These are phyloP conservation scores for Rhinella marina DNA, from an alignment of 2,797 vertebrate species.

Conservation along the genomic window DNA sequence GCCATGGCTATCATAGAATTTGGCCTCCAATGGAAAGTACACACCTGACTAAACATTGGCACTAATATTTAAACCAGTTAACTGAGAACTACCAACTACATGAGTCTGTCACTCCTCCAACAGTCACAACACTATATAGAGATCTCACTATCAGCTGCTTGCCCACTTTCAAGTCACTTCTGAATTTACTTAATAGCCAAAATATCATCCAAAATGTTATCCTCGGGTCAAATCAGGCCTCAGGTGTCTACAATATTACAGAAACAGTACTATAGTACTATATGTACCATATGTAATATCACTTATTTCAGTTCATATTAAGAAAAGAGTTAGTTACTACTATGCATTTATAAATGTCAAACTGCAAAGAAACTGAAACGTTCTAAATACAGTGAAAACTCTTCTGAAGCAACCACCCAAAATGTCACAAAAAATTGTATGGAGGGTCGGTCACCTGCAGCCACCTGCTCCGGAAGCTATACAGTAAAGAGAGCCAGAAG, in stretches of 20 bases:
- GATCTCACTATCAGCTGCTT: conserved; percentile 70
- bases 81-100: conserved; percentile 72
- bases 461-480: no score
- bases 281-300: neutral
- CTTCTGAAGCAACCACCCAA: no score
- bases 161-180: conserved; percentile 62
- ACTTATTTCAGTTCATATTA: neutral
- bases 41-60: conserved; percentile 87
- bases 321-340: neutral
- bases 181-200: conserved; percentile 68
- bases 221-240: neutral
- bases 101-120: conserved; percentile 71
- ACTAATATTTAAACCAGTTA: conserved; percentile 74
- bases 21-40: conserved; percentile 69
- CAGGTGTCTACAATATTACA: neutral
- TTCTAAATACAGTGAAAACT: no score
- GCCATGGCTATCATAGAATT: conserved; percentile 72
- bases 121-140: conserved; percentile 65
- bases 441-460: no score
- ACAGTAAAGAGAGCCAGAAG: no score
- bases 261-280: neutral
- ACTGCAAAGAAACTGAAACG: neutral
- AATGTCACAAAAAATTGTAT: no score
- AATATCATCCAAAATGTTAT: neutral
- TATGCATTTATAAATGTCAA: neutral